These are phyloP conservation scores for Myotis myotis DNA, from an alignment of 2,797 vertebrate species.

Conservation along the genomic window DNA sequence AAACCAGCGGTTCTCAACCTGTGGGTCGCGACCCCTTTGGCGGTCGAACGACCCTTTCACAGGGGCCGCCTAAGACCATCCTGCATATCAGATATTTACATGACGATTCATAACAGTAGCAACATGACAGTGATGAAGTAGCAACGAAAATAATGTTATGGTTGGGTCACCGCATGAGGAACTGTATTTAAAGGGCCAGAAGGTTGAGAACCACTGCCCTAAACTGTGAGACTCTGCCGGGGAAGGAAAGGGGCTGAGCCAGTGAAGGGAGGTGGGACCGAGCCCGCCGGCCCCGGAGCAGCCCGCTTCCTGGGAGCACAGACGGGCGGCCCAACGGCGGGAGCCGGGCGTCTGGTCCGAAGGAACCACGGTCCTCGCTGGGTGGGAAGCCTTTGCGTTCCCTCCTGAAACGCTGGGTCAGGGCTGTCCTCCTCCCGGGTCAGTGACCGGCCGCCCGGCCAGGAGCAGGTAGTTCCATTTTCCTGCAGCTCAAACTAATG, in stretches of 20 bases:
- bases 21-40: no score
- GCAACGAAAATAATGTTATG: no score
- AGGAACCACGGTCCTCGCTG: neutral
- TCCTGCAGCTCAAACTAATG: neutral
- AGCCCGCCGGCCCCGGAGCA: neutral
- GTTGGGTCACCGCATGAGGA: no score
- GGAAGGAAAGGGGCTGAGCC: neutral
- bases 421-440: neutral
- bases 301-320: neutral
- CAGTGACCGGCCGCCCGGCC: neutral
- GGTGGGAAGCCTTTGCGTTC: neutral
- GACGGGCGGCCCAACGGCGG: accelerated
- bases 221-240: neutral
- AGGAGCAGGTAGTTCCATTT: neutral
- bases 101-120: no score
- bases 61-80: no score
- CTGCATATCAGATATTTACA: no score
- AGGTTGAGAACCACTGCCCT: neutral
- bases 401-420: neutral
- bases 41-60: no score
- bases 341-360: neutral
- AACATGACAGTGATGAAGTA: no score
- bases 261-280: neutral
- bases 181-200: no score
- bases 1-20: neutral